These are phyloP conservation scores for Nycticryphes semicollaris DNA, from an alignment of 2,113 vertebrate species.

Conservation along the genomic window DNA sequence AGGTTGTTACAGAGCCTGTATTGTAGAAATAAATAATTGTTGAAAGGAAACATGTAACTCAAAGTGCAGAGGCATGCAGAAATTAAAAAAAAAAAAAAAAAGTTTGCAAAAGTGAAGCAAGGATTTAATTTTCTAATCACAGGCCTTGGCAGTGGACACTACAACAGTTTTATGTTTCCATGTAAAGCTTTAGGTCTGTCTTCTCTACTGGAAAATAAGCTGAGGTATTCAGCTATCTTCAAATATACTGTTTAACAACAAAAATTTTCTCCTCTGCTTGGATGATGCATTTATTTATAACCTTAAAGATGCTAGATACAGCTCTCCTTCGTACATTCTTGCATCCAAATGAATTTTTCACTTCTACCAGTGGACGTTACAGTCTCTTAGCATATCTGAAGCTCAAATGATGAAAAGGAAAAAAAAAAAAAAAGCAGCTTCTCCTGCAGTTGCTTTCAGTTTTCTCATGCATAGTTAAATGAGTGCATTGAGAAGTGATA, in stretches of 20 bases:
- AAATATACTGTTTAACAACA: not conserved
- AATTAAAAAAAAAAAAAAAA: not conserved
- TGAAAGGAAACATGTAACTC: not conserved
- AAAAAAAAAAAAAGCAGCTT: not conserved
- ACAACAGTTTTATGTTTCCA: not conserved
- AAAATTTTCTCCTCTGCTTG: not conserved
- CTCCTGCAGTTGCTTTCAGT: not conserved
- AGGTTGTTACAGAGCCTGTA: not conserved
- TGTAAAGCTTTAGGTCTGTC: not conserved
- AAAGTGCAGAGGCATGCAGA: not conserved
- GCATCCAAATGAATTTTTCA: not conserved
- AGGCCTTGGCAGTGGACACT: not conserved
- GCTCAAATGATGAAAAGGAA: not conserved
- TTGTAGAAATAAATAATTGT: not conserved
- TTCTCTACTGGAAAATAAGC: not conserved
- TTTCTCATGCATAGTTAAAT: slow-evolving; percentile 14
- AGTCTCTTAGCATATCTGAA: not conserved
- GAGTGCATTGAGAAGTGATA: not conserved
- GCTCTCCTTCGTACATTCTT: not conserved
- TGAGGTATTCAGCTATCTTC: not conserved
- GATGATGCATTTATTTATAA: not conserved
- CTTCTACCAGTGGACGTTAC: not conserved
- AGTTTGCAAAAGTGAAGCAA: not conserved
- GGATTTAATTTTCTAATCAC: not conserved
- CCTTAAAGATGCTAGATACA: not conserved